A percentile compares a stretch with the other conserved stretches of the same genome.
Conservation (phyloP, 2,113 vertebrate genomes). For the Zosterops japonicus region DNA sequence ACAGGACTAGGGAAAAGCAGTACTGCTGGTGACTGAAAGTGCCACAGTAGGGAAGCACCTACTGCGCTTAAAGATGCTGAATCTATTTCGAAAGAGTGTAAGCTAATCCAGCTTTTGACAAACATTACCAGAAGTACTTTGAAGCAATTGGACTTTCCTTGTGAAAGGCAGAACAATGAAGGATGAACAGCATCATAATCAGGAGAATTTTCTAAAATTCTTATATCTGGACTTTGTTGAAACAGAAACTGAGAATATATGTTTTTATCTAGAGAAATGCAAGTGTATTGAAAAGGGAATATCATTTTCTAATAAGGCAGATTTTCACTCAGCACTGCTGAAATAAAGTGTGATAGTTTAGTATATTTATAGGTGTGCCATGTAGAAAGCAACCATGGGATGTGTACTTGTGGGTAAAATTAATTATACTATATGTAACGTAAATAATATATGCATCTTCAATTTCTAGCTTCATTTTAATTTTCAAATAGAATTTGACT, state of each 20-base stretch:
- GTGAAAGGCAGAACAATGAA: neutral
- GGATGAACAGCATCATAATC: neutral
- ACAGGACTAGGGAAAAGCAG: fast-evolving
- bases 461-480: neutral
- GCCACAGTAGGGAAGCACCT: neutral
- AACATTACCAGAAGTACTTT: neutral
- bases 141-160: neutral
- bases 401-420: neutral
- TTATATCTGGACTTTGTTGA: neutral
- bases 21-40: neutral
- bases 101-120: neutral
- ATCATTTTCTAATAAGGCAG: neutral
- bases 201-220: neutral
- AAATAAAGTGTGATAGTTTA: neutral
- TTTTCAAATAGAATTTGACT: neutral
- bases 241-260: neutral
- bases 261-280: neutral
- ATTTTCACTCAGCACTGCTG: neutral
- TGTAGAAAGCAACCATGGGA: neutral
- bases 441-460: neutral
- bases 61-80: neutral
- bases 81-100: neutral
- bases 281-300: neutral
- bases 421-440: neutral
- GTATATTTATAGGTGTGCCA: neutral